A percentile compares a stretch with the other conserved stretches of the same genome.
Conservation (phyloP, 2,888 invertebrate species). For the Chrysolina americana region DNA sequence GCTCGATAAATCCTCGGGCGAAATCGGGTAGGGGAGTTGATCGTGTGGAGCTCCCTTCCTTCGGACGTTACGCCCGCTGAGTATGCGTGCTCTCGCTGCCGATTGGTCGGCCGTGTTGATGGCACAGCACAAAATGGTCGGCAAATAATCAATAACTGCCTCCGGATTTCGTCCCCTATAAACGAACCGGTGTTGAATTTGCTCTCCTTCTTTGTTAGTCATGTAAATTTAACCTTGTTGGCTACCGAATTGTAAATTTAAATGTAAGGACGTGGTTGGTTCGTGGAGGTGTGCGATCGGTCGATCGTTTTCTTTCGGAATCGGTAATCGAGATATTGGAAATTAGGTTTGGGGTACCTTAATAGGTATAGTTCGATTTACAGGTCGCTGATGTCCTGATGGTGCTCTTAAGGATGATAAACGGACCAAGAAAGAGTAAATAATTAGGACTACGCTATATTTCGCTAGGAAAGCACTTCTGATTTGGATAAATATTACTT, state of each 20-base stretch:
- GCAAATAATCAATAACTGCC: conserved; percentile 66
- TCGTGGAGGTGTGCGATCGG: neutral
- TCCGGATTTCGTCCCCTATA: conserved; percentile 40
- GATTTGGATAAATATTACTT: too few species aligned
- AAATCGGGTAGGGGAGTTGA: conserved; percentile 54
- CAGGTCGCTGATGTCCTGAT: neutral
- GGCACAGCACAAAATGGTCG: conserved; percentile 68
- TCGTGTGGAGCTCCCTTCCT: conserved; percentile 45
- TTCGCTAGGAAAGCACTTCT: too few species aligned
- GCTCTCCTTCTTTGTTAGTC: conserved; percentile 61
- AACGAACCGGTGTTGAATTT: conserved; percentile 41
- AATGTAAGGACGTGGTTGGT: conserved; percentile 15
- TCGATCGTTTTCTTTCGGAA: neutral
- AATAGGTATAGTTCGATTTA: neutral
- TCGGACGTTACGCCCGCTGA: conserved; percentile 52
- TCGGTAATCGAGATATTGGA: neutral
- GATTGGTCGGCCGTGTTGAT: conserved; percentile 62
- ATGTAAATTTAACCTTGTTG: conserved; percentile 63
- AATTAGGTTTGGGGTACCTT: neutral
- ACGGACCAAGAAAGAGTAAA: too few species aligned
- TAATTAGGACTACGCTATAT: too few species aligned
- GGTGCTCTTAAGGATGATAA: neutral
- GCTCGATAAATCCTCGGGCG: conserved; percentile 48
- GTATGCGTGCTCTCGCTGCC: conserved; percentile 54
- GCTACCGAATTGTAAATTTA: conserved; percentile 38